A percentile compares a stretch with the other conserved stretches of the same genome.
These are phyloP conservation scores for Perodicticus potto DNA, from an alignment of 2,797 vertebrate species.

Conservation along the genomic window DNA sequence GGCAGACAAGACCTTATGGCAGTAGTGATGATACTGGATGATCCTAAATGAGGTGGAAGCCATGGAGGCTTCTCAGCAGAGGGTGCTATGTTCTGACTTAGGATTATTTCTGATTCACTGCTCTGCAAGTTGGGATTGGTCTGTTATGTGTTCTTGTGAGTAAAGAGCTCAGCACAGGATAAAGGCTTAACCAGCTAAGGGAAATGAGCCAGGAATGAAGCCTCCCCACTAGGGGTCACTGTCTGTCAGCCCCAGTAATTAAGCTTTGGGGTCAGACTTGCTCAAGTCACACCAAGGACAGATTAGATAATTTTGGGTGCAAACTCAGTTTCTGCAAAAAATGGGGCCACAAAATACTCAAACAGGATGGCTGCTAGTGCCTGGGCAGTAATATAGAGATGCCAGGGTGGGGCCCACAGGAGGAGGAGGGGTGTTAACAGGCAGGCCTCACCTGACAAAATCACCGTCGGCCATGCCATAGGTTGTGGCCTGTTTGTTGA, in stretches of 20 bases:
- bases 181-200: not conserved
- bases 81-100: not conserved
- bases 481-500: constrained; percentile 96
- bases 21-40: not conserved
- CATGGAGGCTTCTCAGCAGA: not conserved
- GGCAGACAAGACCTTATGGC: not conserved
- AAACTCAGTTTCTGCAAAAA: not conserved
- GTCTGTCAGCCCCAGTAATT: not conserved
- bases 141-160: not conserved
- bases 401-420: not conserved
- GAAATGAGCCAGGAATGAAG: not conserved
- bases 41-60: not conserved
- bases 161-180: not conserved
- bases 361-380: not conserved
- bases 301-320: not conserved
- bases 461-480: constrained; percentile 98
- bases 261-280: not conserved
- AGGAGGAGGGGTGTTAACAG: rapidly evolving
- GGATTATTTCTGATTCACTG: not conserved
- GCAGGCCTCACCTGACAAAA: constrained; percentile 93
- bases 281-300: not conserved
- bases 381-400: too few relatives aligned
- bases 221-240: constrained; percentile 61
- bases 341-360: not conserved
- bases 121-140: not conserved